Evolutionary conservation across 2,113 vertebrate genomes (phyloP).

Genomic region (Hemichromis elongatus): DNA sequence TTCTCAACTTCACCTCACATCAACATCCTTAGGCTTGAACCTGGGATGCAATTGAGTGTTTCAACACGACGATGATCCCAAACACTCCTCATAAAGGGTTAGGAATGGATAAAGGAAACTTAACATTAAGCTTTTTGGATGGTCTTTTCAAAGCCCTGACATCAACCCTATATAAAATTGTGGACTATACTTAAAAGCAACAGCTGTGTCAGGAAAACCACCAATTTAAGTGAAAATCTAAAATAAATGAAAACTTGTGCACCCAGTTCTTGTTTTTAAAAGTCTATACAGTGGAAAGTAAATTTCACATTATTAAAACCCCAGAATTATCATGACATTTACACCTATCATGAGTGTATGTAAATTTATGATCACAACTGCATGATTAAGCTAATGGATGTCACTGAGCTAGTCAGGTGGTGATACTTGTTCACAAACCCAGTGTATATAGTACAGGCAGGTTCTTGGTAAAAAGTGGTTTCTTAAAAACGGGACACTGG

Average conservation of each 20-base stretch:
- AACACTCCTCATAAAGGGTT: neutral
- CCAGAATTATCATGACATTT: neutral
- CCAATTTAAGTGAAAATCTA: neutral
- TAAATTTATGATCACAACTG: neutral
- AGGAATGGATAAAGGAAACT: neutral
- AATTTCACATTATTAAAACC: neutral
- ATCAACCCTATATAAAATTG: neutral
- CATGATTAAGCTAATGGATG: neutral
- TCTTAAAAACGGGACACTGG: constrained; percentile 23
- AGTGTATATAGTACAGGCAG: neutral
- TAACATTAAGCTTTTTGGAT: neutral
- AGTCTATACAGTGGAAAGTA: neutral
- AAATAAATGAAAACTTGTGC: neutral
- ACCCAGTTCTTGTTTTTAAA: neutral
- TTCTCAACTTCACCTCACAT: neutral
- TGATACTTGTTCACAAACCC: neutral
- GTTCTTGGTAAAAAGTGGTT: neutral
- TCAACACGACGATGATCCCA: neutral
- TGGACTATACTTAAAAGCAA: neutral
- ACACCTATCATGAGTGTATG: neutral
- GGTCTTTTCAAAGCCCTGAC: neutral
- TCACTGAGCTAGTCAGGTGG: neutral
- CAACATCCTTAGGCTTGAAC: neutral
- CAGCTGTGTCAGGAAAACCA: neutral
- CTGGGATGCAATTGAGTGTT: neutral